Conservation (phyloP, 2,888 invertebrate genomes). For the Xestobium rufovillosum region DNA sequence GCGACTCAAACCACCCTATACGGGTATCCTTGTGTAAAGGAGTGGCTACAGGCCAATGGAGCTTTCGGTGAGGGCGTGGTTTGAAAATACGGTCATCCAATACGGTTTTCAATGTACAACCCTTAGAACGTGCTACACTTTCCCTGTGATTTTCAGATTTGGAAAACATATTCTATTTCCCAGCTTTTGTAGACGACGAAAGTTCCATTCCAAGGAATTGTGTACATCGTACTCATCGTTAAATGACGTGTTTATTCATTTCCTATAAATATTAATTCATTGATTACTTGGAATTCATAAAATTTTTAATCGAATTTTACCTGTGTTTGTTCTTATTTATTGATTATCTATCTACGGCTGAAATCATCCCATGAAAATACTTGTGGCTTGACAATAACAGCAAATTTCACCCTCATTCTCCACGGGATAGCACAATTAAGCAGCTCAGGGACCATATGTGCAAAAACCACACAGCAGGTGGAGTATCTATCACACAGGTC, state of each 20-base stretch:
- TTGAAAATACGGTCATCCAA: constrained; percentile 43
- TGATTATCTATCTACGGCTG: too few species aligned
- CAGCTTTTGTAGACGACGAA: too few species aligned
- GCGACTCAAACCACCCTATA: constrained; percentile 41
- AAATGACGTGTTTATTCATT: too few species aligned
- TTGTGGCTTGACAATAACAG: too few species aligned
- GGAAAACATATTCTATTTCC: constrained; percentile 13
- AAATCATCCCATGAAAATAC: too few species aligned
- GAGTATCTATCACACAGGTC: neutral
- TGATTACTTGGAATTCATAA: constrained; percentile 17
- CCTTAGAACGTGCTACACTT: constrained; percentile 31
- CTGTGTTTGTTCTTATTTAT: too few species aligned
- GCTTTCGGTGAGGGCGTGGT: constrained; percentile 39
- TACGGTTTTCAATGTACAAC: constrained; percentile 44
- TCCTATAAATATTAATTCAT: too few species aligned
- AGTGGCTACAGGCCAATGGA: constrained; percentile 43
- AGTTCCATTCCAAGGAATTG: too few species aligned
- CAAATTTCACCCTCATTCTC: constrained; percentile 27
- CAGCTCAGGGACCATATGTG: constrained; percentile 31
- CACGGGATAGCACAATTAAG: constrained; percentile 28
- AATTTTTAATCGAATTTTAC: too few species aligned
- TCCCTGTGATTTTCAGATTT: constrained; percentile 22
- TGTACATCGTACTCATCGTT: too few species aligned
- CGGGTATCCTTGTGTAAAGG: constrained; percentile 42
- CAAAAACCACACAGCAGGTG: constrained; percentile 30